Conservation (phyloP, 2,888 invertebrate genomes). For the Hemaris fuciformis region DNA sequence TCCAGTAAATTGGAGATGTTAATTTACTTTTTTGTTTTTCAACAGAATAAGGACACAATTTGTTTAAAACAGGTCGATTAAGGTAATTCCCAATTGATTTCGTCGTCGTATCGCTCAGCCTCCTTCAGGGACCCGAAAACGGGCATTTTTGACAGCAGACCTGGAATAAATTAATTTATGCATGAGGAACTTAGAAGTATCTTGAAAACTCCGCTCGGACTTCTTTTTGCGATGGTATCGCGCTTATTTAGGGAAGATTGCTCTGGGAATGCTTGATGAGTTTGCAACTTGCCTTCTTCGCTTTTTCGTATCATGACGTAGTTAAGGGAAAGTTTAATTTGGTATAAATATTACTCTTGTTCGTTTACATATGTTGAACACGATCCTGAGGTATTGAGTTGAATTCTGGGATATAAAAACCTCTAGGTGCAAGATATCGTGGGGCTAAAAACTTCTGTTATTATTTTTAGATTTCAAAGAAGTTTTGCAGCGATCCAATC, state of each 20-base stretch:
- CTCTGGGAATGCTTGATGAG: not conserved
- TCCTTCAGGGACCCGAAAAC: slow-evolving; percentile 73
- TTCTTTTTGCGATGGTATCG: slow-evolving; percentile 1
- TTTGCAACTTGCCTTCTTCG: not conserved
- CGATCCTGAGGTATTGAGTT: no score
- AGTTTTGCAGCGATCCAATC: no score
- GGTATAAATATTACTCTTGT: no score
- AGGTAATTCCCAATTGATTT: slow-evolving; percentile 85
- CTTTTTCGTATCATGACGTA: not conserved
- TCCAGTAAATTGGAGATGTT: slow-evolving; percentile 3
- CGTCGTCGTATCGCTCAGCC: slow-evolving; percentile 83
- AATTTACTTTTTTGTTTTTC: slow-evolving; percentile 6
- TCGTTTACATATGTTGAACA: no score
- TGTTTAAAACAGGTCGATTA: slow-evolving; percentile 28
- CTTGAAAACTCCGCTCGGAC: slow-evolving; percentile 4
- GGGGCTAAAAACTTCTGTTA: no score
- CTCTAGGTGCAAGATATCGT: no score
- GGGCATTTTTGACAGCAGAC: slow-evolving; percentile 69
- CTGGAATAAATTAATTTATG: slow-evolving; percentile 49
- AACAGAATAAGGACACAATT: slow-evolving; percentile 10
- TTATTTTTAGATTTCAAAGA: no score
- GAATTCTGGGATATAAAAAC: no score
- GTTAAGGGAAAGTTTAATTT: not conserved
- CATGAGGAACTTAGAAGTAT: slow-evolving; percentile 13
- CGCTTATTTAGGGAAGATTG: slow-evolving; percentile 8